Conservation (phyloP, 1,140 invertebrate species). For the Phthorimaea operculella region DNA sequence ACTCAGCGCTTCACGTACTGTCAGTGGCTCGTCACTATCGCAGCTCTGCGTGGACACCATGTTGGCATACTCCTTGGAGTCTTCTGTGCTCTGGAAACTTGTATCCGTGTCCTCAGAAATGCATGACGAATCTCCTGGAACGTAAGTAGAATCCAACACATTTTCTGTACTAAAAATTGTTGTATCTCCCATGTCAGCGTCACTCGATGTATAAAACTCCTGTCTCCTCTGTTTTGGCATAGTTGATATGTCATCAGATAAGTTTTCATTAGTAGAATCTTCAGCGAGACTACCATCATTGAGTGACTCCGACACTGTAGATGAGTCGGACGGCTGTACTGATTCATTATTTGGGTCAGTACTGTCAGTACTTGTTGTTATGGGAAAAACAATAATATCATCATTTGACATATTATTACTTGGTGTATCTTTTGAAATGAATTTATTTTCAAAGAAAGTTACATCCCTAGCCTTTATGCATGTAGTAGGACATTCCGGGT, state of each 20-base stretch:
- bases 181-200: neutral
- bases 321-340: neutral
- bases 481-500: neutral
- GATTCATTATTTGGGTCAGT: neutral
- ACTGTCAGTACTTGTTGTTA: neutral
- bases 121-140: neutral
- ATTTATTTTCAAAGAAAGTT: constrained; percentile 6
- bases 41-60: neutral
- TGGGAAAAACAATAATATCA: neutral
- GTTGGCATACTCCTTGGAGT: neutral
- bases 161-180: neutral
- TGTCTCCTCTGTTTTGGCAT: neutral
- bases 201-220: neutral
- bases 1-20: constrained; percentile 2
- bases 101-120: neutral
- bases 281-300: neutral
- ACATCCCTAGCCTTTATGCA: constrained; percentile 2
- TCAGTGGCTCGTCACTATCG: neutral
- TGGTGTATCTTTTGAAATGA: neutral
- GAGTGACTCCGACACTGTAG: neutral
- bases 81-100: neutral
- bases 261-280: neutral
- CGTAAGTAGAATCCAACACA: neutral
- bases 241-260: neutral
- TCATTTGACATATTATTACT: neutral